Percentiles rank a stretch among this genome's conserved stretches.
These are phyloP conservation scores for Calcarius lapponicus DNA, from an alignment of 2,797 vertebrate genomes.

Conservation along the genomic window DNA sequence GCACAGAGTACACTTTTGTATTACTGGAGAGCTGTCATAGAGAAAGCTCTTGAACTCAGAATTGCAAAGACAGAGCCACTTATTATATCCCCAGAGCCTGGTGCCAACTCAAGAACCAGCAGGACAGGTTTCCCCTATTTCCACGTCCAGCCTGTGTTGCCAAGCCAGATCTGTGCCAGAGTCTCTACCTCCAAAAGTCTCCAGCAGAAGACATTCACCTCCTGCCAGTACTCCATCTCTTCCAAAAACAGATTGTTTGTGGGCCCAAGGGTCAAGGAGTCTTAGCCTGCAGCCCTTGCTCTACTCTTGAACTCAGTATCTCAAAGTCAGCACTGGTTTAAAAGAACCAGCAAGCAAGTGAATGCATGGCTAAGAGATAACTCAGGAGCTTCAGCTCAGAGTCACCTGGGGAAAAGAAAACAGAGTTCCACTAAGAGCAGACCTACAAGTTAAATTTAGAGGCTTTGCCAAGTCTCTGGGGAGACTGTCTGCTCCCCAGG, in stretches of 20 bases:
- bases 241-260: background rate
- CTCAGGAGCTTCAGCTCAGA: background rate
- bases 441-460: constrained; percentile 14
- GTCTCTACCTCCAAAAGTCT: background rate
- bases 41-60: background rate
- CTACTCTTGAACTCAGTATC: background rate
- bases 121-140: constrained; percentile 32
- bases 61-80: background rate
- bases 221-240: background rate
- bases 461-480: background rate
- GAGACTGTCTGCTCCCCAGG: background rate
- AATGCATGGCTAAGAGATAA: background rate
- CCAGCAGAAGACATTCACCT: background rate
- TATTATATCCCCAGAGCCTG: background rate
- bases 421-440: background rate
- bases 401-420: constrained; percentile 28
- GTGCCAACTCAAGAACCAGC: constrained; percentile 46
- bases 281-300: background rate
- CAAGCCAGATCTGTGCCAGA: background rate
- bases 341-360: background rate
- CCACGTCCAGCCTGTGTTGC: background rate
- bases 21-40: background rate
- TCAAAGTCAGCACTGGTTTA: background rate
- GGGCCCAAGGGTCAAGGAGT: background rate
- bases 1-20: background rate